Evolutionary conservation across 2,797 vertebrate species (phyloP).

Genomic region (Acrocephalus scirpaceus): DNA sequence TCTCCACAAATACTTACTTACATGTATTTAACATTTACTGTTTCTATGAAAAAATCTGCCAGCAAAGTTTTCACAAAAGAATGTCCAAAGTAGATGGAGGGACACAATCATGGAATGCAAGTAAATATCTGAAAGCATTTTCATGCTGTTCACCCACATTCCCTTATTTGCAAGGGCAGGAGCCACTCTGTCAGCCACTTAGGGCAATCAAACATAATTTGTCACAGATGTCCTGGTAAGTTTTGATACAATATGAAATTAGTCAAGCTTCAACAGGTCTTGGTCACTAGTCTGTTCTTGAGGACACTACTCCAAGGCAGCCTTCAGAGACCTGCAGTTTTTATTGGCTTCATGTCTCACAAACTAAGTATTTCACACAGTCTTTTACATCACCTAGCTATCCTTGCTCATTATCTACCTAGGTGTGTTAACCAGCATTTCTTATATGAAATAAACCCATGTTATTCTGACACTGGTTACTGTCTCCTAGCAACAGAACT

Average conservation of each 20-base stretch:
- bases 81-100: not conserved
- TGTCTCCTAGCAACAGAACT: slow-evolving; percentile 58
- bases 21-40: not conserved
- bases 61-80: not conserved
- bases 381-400: not conserved
- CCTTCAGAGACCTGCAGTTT: not conserved
- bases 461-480: slow-evolving; percentile 41
- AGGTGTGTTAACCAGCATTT: slow-evolving; percentile 23
- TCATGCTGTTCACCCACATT: not conserved
- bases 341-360: not conserved
- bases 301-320: not conserved
- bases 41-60: not conserved
- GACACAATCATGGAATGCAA: not conserved
- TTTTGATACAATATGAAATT: not conserved
- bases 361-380: not conserved
- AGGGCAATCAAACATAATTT: not conserved
- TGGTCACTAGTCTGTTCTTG: not conserved
- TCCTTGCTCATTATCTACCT: slow-evolving; percentile 11
- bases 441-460: slow-evolving; percentile 37
- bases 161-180: not conserved
- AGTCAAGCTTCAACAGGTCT: not conserved
- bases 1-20: not conserved
- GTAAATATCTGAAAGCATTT: not conserved
- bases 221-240: not conserved
- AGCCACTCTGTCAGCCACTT: not conserved